Conservation (phyloP, 2,888 invertebrate species). For the Catocala nupta region DNA sequence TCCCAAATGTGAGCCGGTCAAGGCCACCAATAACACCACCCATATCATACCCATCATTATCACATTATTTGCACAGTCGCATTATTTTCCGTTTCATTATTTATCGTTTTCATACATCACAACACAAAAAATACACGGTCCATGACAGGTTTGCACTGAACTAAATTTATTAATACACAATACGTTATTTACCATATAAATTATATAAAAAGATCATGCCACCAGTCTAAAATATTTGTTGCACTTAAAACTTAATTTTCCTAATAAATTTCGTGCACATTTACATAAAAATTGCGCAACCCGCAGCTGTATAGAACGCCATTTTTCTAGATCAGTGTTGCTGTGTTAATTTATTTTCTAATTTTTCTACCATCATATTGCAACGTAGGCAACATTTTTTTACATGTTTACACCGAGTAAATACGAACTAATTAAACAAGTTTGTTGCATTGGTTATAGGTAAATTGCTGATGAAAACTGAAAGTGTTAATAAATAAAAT, state of each 20-base stretch:
- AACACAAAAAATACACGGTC: slow-evolving; percentile 84
- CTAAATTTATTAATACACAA: slow-evolving; percentile 65
- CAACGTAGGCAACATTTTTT: slow-evolving; percentile 32
- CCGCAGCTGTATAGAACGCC: slow-evolving; percentile 86
- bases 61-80: slow-evolving; percentile 83
- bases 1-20: slow-evolving; percentile 77
- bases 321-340: slow-evolving; percentile 78
- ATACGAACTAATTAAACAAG: no score
- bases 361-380: slow-evolving; percentile 23
- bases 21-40: slow-evolving; percentile 83
- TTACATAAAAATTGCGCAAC: slow-evolving; percentile 87
- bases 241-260: slow-evolving; percentile 69
- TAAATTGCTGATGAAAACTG: no score
- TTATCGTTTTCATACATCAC: slow-evolving; percentile 81
- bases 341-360: slow-evolving; percentile 38
- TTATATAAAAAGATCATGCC: slow-evolving; percentile 67
- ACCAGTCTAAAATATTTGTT: slow-evolving; percentile 63
- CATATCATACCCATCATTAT: slow-evolving; percentile 82
- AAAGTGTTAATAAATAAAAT: no score
- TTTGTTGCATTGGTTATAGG: no score
- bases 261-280: slow-evolving; percentile 77
- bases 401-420: not conserved
- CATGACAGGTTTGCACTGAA: slow-evolving; percentile 78
- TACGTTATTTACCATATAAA: slow-evolving; percentile 64
- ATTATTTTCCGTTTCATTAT: slow-evolving; percentile 84